Conservation (phyloP, 2,113 vertebrate species). For the Irena cyanogastra region DNA sequence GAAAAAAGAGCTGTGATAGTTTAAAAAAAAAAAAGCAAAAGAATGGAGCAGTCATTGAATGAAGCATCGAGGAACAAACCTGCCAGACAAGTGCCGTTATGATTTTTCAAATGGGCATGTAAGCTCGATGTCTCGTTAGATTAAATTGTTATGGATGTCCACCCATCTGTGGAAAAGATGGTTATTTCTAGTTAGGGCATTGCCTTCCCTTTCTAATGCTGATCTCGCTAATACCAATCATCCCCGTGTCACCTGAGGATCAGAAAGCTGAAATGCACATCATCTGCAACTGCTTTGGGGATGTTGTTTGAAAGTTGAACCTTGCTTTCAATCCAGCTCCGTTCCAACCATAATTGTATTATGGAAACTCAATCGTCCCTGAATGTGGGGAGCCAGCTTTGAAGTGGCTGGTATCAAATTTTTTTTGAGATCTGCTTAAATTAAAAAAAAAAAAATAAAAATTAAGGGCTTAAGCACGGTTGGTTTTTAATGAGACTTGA, state of each 20-base stretch:
- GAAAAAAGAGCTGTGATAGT: neutral
- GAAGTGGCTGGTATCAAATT: constrained; percentile 7
- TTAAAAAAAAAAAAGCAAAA: neutral
- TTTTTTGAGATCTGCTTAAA: neutral
- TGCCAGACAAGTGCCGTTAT: constrained; percentile 45
- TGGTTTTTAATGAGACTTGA: constrained; percentile 18
- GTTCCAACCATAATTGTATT: constrained; percentile 23
- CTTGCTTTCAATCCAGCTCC: constrained; percentile 2
- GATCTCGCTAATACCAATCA: neutral
- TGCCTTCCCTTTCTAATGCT: neutral
- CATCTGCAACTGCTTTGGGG: constrained; percentile 57
- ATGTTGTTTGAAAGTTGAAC: constrained; percentile 45
- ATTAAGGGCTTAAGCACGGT: neutral
- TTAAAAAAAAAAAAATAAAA: neutral
- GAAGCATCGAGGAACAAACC: constrained; percentile 5
- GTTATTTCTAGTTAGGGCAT: neutral
- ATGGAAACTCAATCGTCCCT: constrained; percentile 43
- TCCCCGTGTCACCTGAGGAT: constrained; percentile 44
- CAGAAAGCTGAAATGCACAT: constrained; percentile 14
- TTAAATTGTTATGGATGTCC: constrained; percentile 45
- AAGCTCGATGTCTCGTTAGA: constrained; percentile 29
- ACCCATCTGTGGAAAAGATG: constrained; percentile 44
- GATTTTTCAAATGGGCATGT: constrained; percentile 43
- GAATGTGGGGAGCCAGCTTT: neutral
- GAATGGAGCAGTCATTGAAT: neutral